Evolutionary conservation across 2,888 invertebrate species (phyloP), one percentile per base, ranked within the genome.

Genomic region (Orchestes rusci): DNA sequence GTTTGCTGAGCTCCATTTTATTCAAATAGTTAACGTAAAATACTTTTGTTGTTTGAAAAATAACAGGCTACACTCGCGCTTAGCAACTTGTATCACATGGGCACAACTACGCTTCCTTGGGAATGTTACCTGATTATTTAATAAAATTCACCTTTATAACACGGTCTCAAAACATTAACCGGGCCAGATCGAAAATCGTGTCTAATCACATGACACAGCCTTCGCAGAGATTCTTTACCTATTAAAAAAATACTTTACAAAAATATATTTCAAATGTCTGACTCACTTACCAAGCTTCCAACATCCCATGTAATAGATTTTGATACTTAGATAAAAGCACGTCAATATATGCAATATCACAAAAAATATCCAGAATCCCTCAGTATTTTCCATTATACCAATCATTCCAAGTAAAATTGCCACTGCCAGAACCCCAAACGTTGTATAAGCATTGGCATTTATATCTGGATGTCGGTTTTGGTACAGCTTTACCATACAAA

Each of bases 401-500:
- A 77, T 67, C 59, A 81, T 66, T 48, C 78, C 78, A 19, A 84
- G 64, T 16, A 81, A 73, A 64, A 88, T 85, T 36, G 87, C 77
- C n/a, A 82, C 69, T 0, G 88, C 80, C n/a, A 91, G 71, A 16
- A 84, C 76, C 48, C 84, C 78, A 63, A 89, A 84, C 0, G 87
- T 79, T 1, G 84, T 76, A 62, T 89, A 84, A 31, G 88, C 84
- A 60, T 80, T 78, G 3, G 90, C 89, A 60, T 86, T 87, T 52
- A 91, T 83, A 64, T 92, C 92, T 0, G 91, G 87, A 67, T 92
- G 92, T 1, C 92, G 73, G 35, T 79, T 82, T 68, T 92, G 90
- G 66, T 91, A 92, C 54, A 92, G 75, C 69, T 89, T 89, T 39
- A 92, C 74, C 80, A 91, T 87, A 58, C 82, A 83, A 39, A 93